Conservation (phyloP, 2,113 vertebrate genomes). For the Tenrec ecaudatus region DNA sequence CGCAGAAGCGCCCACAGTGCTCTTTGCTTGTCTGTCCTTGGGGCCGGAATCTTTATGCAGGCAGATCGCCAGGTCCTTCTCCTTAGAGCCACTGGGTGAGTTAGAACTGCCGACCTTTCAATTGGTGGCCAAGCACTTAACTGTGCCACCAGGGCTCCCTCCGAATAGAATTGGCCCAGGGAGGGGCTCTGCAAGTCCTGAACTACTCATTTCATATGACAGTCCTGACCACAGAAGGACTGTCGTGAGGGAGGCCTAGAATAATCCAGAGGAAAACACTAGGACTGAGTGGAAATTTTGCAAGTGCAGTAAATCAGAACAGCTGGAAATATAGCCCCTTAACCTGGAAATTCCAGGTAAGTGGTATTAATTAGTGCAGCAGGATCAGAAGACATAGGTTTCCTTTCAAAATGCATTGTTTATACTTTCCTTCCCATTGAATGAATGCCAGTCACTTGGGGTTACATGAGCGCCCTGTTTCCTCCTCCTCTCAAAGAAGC, state of each 20-base stretch:
- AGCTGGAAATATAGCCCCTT: background rate
- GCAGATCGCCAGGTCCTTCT: background rate
- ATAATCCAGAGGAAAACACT: background rate
- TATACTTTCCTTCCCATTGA: conserved; percentile 6
- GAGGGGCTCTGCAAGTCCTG: no score
- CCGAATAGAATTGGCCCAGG: background rate
- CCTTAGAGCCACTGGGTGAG: background rate
- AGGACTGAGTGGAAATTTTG: background rate
- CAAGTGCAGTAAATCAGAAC: background rate
- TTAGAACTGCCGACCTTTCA: background rate
- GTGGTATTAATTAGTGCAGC: background rate
- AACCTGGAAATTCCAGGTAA: conserved; percentile 54
- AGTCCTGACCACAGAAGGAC: background rate
- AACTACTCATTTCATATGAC: background rate
- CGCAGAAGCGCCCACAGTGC: background rate
- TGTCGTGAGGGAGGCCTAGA: background rate
- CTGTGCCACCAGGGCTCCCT: background rate
- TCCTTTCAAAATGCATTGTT: conserved; percentile 33
- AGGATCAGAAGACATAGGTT: conserved; percentile 3
- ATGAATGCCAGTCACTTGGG: background rate
- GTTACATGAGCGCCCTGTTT: background rate
- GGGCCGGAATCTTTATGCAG: background rate
- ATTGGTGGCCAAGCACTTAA: background rate
- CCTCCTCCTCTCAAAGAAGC: background rate
- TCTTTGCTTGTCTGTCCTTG: background rate